Percentiles rank a stretch among this genome's conserved stretches.
Evolutionary conservation across 2,888 invertebrate genomes (phyloP).

Genomic region (Hirudinaria manillensis): DNA sequence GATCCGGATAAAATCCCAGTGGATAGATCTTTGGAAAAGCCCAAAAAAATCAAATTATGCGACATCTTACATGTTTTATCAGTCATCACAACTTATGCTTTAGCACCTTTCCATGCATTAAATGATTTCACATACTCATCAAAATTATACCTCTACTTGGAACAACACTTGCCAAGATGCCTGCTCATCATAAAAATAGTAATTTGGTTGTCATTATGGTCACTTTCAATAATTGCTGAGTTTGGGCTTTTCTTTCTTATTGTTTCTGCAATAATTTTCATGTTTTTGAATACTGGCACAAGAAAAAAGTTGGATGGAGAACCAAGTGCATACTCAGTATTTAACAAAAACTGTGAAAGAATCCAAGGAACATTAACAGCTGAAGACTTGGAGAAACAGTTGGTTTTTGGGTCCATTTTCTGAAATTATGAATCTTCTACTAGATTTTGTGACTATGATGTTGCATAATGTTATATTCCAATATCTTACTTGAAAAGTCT

Average conservation of each 20-base stretch:
- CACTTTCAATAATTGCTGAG: not conserved
- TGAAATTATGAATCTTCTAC: not conserved
- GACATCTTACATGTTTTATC: too few species aligned
- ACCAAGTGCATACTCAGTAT: conserved; percentile 28
- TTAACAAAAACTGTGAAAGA: conserved; percentile 11
- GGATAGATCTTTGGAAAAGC: too few species aligned
- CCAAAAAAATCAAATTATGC: too few species aligned
- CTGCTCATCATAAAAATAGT: not conserved
- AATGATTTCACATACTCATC: not conserved
- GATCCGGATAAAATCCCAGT: too few species aligned
- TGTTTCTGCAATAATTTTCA: conserved; percentile 14
- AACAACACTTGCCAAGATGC: not conserved
- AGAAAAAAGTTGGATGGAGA: conserved; percentile 21
- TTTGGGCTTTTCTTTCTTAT: conserved; percentile 9
- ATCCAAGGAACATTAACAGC: conserved; percentile 22
- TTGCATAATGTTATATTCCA: too few species aligned
- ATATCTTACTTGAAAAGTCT: too few species aligned
- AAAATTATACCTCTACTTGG: not conserved
- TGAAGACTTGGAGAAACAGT: conserved; percentile 16
- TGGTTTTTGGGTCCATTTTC: conserved; percentile 8
- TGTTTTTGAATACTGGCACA: conserved; percentile 23
- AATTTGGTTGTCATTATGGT: not conserved
- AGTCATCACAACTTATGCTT: too few species aligned
- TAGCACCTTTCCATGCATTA: not conserved
- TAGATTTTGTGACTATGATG: too few species aligned